These are phyloP conservation scores for Protonemura montana DNA, from an alignment of 2,888 invertebrate genomes.

Conservation along the genomic window DNA sequence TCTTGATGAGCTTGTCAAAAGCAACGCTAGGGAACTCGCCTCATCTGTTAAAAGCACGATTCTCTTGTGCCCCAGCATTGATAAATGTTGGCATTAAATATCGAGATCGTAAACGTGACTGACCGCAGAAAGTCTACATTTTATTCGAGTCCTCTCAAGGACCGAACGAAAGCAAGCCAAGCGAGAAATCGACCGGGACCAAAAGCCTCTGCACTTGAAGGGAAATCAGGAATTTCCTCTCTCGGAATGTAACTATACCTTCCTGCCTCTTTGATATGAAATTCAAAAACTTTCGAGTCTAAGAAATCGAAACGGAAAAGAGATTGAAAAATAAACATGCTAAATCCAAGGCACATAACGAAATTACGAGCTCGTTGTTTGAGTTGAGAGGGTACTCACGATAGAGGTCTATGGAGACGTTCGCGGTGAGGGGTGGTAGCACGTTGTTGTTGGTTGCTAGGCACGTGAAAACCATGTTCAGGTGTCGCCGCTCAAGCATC, in stretches of 20 bases:
- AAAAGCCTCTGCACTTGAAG: background rate
- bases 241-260: background rate
- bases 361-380: background rate
- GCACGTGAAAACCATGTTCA: conserved; percentile 74
- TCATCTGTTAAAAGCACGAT: background rate
- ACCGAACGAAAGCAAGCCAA: background rate
- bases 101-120: background rate
- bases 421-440: conserved; percentile 71
- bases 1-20: background rate
- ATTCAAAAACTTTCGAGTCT: background rate
- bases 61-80: background rate
- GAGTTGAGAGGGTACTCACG: conserved; percentile 65
- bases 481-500: conserved; percentile 72
- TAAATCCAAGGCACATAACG: background rate
- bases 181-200: background rate
- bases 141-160: background rate
- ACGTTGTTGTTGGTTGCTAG: conserved; percentile 77
- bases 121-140: background rate
- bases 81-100: background rate
- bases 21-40: background rate
- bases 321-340: conserved; percentile 21
- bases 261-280: background rate
- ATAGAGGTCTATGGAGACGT: conserved; percentile 74
- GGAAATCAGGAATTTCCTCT: conserved; percentile 5
- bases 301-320: background rate